Base-by-base conservation (phyloP, 2,888 invertebrate genomes). In the Drosophila atripex region DNA sequence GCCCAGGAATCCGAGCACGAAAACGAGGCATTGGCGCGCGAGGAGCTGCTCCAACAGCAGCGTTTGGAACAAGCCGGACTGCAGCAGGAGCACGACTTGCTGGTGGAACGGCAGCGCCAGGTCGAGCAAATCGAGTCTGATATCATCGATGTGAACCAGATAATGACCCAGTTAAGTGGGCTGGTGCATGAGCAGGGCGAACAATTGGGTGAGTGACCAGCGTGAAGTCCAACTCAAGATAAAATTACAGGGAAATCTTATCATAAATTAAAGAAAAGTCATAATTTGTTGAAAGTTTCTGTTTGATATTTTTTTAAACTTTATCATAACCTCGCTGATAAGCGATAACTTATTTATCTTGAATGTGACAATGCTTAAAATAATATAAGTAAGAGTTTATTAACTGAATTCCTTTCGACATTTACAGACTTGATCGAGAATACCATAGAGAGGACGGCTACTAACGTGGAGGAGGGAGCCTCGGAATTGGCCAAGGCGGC, bases 401-500 rank as follows among this genome's bases (percentile, higher is more conserved):
- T 25, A 14, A 14, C 14, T 28, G 35, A 35, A 18, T 25, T 30
- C 3, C 4, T 53, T n/a, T 21, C 25, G 12, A 61, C 9, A 18
- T 18, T 50, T 9, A 0, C 51, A 97, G 97, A 96, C 91, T 94
- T 95, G 6, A 96, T 97, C 78, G 97, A 97, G 90, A 95, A 94
- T 80, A 95, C 95, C 91, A 95, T 97, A 86, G 96, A 97, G 86
- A 93, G 93, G 65, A 94, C 95, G 1, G 93, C 94, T 54, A 93
- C 93, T 2, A 93, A 95, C 80, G 96, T 97, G 4, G 97, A 97
- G 89, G 92, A 94, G n/a, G 98, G 96, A 0, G 93, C 94, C 6
- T 94, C 94, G 72, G 95, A 97, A 85, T 91, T 98, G 43, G 93
- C 94, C n/a, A 97, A 97, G 90, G 97, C 97, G 16, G 94, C 95